Base-by-base conservation (phyloP, 2,888 invertebrate genomes). In the Melanostoma mellinum region DNA sequence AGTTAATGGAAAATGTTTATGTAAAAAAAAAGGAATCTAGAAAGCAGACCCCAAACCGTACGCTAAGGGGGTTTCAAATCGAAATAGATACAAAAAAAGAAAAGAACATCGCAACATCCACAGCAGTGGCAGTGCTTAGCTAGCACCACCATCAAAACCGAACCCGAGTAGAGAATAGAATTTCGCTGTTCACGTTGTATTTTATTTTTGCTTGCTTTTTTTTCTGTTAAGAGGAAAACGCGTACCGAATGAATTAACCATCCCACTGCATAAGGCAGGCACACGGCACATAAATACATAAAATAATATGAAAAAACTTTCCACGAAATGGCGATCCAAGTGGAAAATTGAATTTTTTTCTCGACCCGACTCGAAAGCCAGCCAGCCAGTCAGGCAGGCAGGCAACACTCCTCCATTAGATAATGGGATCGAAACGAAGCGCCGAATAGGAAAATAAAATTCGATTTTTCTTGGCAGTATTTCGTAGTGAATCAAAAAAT, bases 291-390 rank as follows among this genome's bases (percentile, higher is more conserved):
- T 73, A 82, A 82, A 82, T 78, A 73, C 82, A 78, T 68, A 82
- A 82, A 81, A 63, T 56, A 63, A 72, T 52, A 56, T 9, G 6
- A 60, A 77, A 81, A 82, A 82, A 82, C 78, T 73, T 78, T 82
- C 73, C 78, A 82, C 82, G 78, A 78, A 82, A 82, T 82, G 82
- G 82, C 82, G 82, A 78, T 82, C 58, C 82, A 69, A 78, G 78
- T 78, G 68, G 61, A 82, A 78, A 82, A 82, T 74, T 78, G 68
- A 73, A 82, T 78, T 77, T 77, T 72, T 82, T 82, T 52, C 20
- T 42, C 61, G 50, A 56, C 46, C 85, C 86, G 86, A 65, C 73
- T 84, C 76, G 42, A 48, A 10, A 42, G 58, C 53, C 72, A 80
- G 69, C 60, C 52, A 58, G 53, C 30, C 46, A 30, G 44, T 44